phyloP scores from a whole-genome alignment of 2,888 invertebrate genomes.

The Mesorhabditis spiculigera region DNA sequence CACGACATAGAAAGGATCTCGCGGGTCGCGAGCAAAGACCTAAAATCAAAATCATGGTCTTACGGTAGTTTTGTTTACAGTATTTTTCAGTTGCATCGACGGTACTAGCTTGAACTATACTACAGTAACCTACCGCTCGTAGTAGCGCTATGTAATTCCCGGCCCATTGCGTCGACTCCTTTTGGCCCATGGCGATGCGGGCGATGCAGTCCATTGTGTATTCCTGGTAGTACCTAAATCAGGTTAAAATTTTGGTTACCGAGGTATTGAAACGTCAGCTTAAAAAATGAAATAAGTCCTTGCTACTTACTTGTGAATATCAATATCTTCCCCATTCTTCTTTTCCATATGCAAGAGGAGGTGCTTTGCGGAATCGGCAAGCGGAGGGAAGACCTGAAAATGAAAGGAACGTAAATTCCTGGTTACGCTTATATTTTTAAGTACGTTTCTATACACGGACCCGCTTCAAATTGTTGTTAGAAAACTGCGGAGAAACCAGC shows the following conservation, averaged over 20 bases:
- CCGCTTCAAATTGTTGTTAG: constrained; percentile 62
- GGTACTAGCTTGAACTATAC: too few species aligned
- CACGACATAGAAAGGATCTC: too few species aligned
- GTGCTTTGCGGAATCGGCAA: constrained; percentile 59
- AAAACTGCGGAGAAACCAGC: constrained; percentile 63
- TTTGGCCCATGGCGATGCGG: constrained; percentile 61
- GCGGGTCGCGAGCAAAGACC: too few species aligned
- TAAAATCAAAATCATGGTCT: too few species aligned
- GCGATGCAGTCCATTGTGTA: constrained; percentile 64
- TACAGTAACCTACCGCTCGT: too few species aligned
- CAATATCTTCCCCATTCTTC: constrained; percentile 54
- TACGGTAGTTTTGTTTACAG: too few species aligned
- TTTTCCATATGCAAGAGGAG: constrained; percentile 59
- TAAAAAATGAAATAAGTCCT: too few species aligned
- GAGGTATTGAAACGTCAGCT: too few species aligned
- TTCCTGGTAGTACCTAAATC: constrained; percentile 58
- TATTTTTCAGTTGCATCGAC: too few species aligned
- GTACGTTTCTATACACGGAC: constrained; percentile 32
- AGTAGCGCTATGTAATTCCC: too few species aligned
- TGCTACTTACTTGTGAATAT: constrained; percentile 60
- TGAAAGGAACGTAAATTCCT: too few species aligned
- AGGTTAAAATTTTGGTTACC: too few species aligned
- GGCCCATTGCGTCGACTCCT: constrained; percentile 10
- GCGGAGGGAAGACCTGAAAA: constrained; percentile 60
- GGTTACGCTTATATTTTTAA: not conserved